Conservation (phyloP, 2,797 vertebrate species). For the Spatula clypeata region DNA sequence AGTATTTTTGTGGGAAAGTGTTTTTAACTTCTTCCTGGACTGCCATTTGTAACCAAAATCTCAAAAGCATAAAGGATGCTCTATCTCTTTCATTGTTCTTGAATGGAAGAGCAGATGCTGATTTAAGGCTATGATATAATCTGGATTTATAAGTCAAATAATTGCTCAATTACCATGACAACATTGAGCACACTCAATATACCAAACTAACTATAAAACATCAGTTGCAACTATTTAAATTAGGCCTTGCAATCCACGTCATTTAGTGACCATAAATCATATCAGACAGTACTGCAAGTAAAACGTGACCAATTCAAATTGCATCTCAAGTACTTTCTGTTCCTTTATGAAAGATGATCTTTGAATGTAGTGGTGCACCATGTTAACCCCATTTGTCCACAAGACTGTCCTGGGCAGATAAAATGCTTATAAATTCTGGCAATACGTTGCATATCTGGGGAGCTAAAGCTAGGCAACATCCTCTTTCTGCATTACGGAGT, state of each 20-base stretch:
- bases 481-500: not conserved
- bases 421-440: not conserved
- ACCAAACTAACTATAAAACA: not conserved
- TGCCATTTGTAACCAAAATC: not conserved
- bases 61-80: not conserved
- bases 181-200: not conserved
- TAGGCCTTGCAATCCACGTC: fast-evolving
- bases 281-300: not conserved
- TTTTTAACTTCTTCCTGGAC: not conserved
- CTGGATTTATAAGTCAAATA: not conserved
- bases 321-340: not conserved
- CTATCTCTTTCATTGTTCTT: fast-evolving
- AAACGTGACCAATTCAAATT: not conserved
- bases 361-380: fast-evolving
- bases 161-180: not conserved
- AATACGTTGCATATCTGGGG: not conserved
- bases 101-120: not conserved
- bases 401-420: not conserved
- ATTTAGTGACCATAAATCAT: not conserved
- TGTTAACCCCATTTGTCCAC: not conserved
- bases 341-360: not conserved
- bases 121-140: not conserved
- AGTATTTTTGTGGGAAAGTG: not conserved
- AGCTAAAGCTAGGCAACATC: not conserved
- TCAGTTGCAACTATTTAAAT: not conserved